Evolutionary conservation across 2,888 invertebrate genomes (phyloP).

Genomic region (Eupithecia pulchellata): DNA sequence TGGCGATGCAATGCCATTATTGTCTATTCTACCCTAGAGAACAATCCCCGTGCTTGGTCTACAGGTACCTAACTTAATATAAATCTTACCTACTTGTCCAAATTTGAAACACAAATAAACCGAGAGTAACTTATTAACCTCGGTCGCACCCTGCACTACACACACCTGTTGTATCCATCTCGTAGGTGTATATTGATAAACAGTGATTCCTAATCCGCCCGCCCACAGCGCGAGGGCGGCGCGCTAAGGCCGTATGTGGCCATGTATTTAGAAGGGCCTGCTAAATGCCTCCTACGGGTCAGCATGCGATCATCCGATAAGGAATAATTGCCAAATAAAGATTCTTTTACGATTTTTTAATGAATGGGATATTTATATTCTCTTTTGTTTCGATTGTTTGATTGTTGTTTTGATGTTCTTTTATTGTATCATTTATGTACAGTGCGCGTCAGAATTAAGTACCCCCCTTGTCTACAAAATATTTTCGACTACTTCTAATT

Average conservation of each 20-base stretch:
- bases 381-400: constrained; percentile 8
- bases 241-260: constrained; percentile 57
- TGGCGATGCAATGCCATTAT: no score
- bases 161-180: not conserved
- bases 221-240: constrained; percentile 42
- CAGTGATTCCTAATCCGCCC: constrained; percentile 24
- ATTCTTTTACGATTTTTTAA: constrained; percentile 29
- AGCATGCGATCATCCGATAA: constrained; percentile 39
- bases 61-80: no score
- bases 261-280: constrained; percentile 49
- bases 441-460: no score
- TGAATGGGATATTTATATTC: constrained; percentile 4
- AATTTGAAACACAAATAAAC: not conserved
- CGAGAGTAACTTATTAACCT: not conserved
- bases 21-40: no score
- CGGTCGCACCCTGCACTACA: constrained; percentile 7
- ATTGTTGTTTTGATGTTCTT: not conserved
- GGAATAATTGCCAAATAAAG: constrained; percentile 41
- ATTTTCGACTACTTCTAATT: no score
- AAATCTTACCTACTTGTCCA: not conserved
- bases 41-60: no score
- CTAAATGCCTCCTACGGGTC: constrained; percentile 46
- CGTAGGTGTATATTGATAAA: constrained; percentile 19
- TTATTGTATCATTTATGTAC: not conserved
- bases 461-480: no score